Base-by-base conservation (phyloP, 2,888 invertebrate genomes). In the Drosophila tanythrix region DNA sequence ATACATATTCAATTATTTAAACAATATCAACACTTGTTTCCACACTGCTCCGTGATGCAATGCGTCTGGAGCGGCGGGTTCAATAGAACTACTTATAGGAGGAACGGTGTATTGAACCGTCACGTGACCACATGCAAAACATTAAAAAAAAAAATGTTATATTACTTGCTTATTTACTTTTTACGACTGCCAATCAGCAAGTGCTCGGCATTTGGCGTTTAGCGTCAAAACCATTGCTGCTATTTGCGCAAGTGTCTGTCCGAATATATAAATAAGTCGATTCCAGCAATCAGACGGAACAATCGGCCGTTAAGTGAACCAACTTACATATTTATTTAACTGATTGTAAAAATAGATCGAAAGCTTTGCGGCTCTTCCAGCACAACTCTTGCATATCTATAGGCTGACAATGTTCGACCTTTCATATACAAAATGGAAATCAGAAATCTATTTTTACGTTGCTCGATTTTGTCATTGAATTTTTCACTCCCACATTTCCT, bases 181-280 rank as follows among this genome's bases (percentile, higher is more conserved):
- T 79, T 55, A 78, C 78, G 68, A 74, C 48, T 43, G 18, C 38
- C 53, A 62, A 70, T 68, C 55, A 53, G 58, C 50, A 70, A 59
- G 11, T 61, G 53, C 56, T 50, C 52, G 51, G 36, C 79, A 71
- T 62, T 71, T 73, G 81, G 55, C 78, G 78, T 75, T 82, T 71
- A 80, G 84, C 82, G 84, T 83, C 68, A 72, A 66, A 67, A 74
- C 58, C 25, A 11, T 36, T 46, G 18, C 25, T 31, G 2, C 2
- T 80, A 67, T 83, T 86, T 86, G 70, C 76, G 52, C 83, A 83
- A 79, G 71, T 83, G 83, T 66, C 66, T 35, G 18, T 36, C 72
- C 48, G 50, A 55, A 78, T 59, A 67, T 64, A 68, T 74, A 66
- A 78, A 78, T 70, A 77, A 61, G 60, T 57, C 77, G 56, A 77